Conservation (phyloP, 2,888 invertebrate genomes). For the Pollenia labialis region DNA sequence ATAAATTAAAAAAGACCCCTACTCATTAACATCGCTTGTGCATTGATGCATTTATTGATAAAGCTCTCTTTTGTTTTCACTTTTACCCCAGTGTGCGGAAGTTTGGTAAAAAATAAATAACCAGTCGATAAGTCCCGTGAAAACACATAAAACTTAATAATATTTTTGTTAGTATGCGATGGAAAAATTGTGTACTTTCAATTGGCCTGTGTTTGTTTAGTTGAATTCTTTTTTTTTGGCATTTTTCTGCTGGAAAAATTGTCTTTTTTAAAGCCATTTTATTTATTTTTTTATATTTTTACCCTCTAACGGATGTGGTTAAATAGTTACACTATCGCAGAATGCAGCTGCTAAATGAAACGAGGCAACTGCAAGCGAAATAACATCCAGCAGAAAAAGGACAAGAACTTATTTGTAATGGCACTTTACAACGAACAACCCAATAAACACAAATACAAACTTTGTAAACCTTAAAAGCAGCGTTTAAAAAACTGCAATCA, state of each 20-base stretch:
- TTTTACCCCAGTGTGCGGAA: conserved; percentile 26
- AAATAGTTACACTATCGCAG: conserved; percentile 57
- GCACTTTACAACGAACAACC: too few relatives aligned
- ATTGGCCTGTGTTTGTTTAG: conserved; percentile 1
- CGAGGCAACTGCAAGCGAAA: conserved; percentile 44
- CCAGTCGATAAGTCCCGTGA: conserved; percentile 35
- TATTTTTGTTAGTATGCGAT: conserved; percentile 33
- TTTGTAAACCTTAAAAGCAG: too few relatives aligned
- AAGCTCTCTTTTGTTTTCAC: background rate
- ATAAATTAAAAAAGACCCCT: too few relatives aligned
- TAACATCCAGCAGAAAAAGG: conserved; percentile 2
- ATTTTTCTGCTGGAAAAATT: conserved; percentile 46
- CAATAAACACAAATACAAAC: too few relatives aligned
- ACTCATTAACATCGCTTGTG: background rate
- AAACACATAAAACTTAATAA: conserved; percentile 23
- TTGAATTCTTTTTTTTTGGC: background rate
- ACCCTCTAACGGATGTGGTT: conserved; percentile 65
- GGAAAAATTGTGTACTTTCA: conserved; percentile 3
- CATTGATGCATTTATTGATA: conserved; percentile 13
- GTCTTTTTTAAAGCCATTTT: conserved; percentile 2
- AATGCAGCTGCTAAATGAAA: conserved; percentile 48
- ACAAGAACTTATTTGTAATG: conserved; percentile 17
- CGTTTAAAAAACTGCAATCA: too few relatives aligned
- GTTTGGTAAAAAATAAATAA: conserved; percentile 35
- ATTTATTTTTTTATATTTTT: conserved; percentile 9